A percentile compares a stretch with the other conserved stretches of the same genome.
phyloP scores from a whole-genome alignment of 2,113 vertebrate genomes.

The Phalacrocorax aristotelis region DNA sequence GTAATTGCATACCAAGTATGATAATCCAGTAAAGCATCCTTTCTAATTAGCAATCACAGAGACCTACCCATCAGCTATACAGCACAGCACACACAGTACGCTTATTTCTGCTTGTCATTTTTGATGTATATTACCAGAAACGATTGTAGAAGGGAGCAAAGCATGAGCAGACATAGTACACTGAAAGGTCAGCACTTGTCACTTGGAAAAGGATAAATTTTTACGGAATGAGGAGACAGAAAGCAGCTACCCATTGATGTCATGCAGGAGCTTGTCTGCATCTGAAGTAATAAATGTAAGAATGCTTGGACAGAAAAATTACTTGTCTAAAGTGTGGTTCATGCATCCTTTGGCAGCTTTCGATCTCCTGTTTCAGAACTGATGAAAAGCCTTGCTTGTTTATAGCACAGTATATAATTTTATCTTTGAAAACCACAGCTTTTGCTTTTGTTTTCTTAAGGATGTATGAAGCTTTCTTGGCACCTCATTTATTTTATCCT shows the following conservation, averaged over 20 bases:
- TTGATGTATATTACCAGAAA: conserved; percentile 22
- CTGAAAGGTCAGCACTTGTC: conserved; percentile 33
- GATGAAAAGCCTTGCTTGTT: not conserved
- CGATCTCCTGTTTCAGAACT: not conserved
- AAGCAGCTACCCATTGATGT: not conserved
- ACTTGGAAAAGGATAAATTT: conserved; percentile 43
- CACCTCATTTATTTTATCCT: not conserved
- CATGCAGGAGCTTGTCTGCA: not conserved
- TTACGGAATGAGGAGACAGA: conserved; percentile 14
- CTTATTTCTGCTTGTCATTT: conserved; percentile 35
- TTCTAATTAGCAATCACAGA: conserved; percentile 48
- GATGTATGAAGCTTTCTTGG: not conserved
- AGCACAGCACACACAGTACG: not conserved
- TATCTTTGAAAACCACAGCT: not conserved
- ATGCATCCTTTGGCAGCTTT: conserved; percentile 7
- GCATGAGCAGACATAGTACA: not conserved
- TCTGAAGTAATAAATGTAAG: not conserved
- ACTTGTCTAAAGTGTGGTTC: conserved; percentile 5
- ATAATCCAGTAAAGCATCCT: conserved; percentile 39
- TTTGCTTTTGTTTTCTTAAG: conserved; percentile 30
- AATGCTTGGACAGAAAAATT: not conserved
- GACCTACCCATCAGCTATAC: not conserved
- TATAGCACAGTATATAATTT: not conserved
- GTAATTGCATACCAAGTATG: conserved; percentile 35
- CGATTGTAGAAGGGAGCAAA: conserved; percentile 8